Evolutionary conservation across 2,888 invertebrate genomes (phyloP).

Genomic region (Allolobophora icterica): DNA sequence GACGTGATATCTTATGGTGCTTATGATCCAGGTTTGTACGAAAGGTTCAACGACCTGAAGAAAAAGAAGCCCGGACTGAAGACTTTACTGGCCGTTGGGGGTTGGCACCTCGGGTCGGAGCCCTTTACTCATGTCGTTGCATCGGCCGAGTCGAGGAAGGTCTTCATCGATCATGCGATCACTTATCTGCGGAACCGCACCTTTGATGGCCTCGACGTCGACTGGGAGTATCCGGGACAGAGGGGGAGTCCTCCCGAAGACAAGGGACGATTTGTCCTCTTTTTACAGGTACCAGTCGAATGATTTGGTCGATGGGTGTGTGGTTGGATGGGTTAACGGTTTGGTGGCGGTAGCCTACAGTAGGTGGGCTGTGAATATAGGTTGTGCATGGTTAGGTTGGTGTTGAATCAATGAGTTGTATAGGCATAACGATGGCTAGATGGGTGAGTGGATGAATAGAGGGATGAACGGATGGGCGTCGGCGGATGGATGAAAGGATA

Average conservation of each 20-base stretch:
- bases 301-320: too few species aligned
- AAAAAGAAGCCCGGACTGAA: constrained; percentile 76
- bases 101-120: constrained; percentile 11
- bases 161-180: not conserved
- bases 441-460: not conserved
- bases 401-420: too few species aligned
- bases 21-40: constrained; percentile 69
- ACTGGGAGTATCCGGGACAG: constrained; percentile 6
- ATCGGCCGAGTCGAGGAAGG: not conserved
- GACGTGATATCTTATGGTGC: not conserved
- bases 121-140: not conserved
- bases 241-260: constrained; percentile 11
- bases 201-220: not conserved
- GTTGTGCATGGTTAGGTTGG: too few species aligned
- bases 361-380: too few species aligned
- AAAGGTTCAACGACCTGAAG: constrained; percentile 76
- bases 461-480: not conserved
- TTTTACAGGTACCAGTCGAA: not conserved
- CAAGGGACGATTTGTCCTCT: not conserved
- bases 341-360: too few species aligned
- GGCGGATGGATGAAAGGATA: too few species aligned
- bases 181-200: not conserved
- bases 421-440: not conserved
- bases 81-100: constrained; percentile 73
- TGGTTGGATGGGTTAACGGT: too few species aligned